Evolutionary conservation across 1,140 invertebrate genomes (phyloP).

Genomic region (Zaprionus ornatus): DNA sequence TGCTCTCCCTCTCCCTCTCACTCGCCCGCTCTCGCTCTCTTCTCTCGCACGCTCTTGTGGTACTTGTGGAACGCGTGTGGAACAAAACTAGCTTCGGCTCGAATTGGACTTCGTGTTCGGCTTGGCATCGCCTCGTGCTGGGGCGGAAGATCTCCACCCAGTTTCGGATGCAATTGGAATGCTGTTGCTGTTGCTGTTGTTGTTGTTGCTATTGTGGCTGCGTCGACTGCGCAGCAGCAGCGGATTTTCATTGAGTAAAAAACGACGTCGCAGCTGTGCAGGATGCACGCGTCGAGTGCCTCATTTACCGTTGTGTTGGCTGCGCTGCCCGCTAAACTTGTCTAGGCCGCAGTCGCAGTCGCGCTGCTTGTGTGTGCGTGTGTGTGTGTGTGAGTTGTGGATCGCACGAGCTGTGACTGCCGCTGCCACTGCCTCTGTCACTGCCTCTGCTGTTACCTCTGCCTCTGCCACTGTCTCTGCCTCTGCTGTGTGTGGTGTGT

Average conservation of each 20-base stretch:
- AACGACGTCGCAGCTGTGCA: conserved; percentile 49
- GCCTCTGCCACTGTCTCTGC: not conserved
- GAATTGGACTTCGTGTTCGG: conserved; percentile 30
- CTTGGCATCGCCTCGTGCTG: conserved; percentile 51
- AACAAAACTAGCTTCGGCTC: conserved; percentile 37
- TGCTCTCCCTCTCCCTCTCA: not conserved
- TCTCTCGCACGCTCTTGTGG: not conserved
- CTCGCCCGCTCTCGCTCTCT: not conserved
- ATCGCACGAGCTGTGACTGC: conserved; percentile 16
- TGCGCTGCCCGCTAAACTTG: conserved; percentile 58
- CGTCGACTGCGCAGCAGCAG: conserved; percentile 38
- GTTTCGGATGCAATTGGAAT: conserved; percentile 82
- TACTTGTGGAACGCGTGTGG: conserved; percentile 57
- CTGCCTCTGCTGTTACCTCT: not conserved
- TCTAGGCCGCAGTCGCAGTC: conserved; percentile 59
- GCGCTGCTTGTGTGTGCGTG: not conserved
- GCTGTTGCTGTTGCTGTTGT: conserved; percentile 30
- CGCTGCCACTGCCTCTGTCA: not conserved
- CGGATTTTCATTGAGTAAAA: conserved; percentile 79
- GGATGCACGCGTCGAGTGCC: conserved; percentile 69
- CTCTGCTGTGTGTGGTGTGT: conserved; percentile 34
- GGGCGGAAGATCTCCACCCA: conserved; percentile 84
- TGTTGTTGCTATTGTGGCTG: not conserved
- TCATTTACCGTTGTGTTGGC: conserved; percentile 66
- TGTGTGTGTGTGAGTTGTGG: conserved; percentile 22